These are phyloP conservation scores for Augiades crinisus DNA, from an alignment of 2,888 invertebrate genomes.

Conservation along the genomic window DNA sequence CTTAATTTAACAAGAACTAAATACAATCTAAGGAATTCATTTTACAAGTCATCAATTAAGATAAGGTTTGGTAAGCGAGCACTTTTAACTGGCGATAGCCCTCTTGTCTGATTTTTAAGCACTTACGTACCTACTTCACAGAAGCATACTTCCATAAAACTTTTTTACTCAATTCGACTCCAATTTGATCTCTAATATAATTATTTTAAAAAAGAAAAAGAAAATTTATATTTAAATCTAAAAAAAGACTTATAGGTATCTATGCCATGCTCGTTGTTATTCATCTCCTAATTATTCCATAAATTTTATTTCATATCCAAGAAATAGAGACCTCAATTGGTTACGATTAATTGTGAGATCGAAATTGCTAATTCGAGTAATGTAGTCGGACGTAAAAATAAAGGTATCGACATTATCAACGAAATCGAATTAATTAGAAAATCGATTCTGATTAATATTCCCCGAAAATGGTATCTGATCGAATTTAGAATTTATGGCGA, in stretches of 20 bases:
- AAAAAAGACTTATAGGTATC: too few relatives aligned
- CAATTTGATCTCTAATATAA: too few relatives aligned
- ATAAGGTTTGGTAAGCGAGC: too few relatives aligned
- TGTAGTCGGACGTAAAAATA: conserved; percentile 28
- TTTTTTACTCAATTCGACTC: too few relatives aligned
- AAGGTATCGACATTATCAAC: conserved; percentile 20
- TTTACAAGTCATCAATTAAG: too few relatives aligned
- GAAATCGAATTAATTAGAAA: conserved; percentile 26
- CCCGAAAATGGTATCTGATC: conserved; percentile 24
- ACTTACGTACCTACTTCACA: too few relatives aligned
- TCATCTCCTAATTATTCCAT: not conserved
- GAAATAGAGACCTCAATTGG: not conserved
- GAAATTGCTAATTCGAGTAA: conserved; percentile 26
- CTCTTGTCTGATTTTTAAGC: too few relatives aligned
- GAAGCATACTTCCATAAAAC: too few relatives aligned
- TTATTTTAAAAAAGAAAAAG: not conserved
- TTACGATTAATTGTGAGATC: conserved; percentile 1
- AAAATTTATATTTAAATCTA: not conserved
- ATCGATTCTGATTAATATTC: conserved; percentile 27
- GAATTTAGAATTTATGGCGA: conserved; percentile 15
- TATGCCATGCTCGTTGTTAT: not conserved
- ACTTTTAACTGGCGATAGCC: too few relatives aligned
- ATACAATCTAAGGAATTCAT: too few relatives aligned
- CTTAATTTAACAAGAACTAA: too few relatives aligned
- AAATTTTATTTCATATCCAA: not conserved